Evolutionary conservation across 2,888 invertebrate species (phyloP), one percentile per base, ranked within the genome.

Genomic region (Phasia obesa): DNA sequence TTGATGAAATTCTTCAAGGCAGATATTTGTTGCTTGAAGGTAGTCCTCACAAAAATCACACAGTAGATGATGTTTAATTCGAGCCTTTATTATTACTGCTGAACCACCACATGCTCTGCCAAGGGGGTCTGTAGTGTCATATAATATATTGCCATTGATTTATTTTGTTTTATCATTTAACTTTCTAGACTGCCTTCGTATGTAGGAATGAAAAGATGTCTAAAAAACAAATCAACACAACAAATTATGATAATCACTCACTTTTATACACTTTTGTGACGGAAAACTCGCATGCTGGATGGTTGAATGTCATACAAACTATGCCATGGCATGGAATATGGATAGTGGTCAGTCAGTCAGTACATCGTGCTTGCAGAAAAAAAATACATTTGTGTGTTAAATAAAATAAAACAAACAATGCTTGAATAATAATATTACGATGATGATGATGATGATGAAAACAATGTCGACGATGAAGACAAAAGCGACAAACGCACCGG

Each of bases 401-500:
- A 69, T 76, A 44, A 75, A 70, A 65, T 75, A 75, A 75, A 75
- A 59, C 59, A 65, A 83, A 70, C 69, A 83, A 75, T 55, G 74
- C 75, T 82, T 78, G 74, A 83, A 71, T 78, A 74, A 78, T 53
- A 73, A 53, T 35, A 35, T 59, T 53, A 62, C 55, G 59, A 60
- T 27, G 59, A 38, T 15, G 53, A 51, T 60, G 19, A 75, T 69
- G 49, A 44, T 47, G 74, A 62, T 49, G 73, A 73, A 25, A 42
- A 53, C 21, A 13, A 53, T 27, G 25, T 25, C 49, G 65, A n/a
- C 59, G 38, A 42, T 17, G 53, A 25, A 17, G 44, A 31, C 55
- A 31, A 51, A 35, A 73, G 62, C 76, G 51, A 65, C 71, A 69
- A 76, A 79, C 73, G 79, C 90, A 90, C 89, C 89, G 89, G 89